A percentile compares a stretch with the other conserved stretches of the same genome.
phyloP scores from a whole-genome alignment of 1,140 invertebrate species.

The Camponotus floridanus region DNA sequence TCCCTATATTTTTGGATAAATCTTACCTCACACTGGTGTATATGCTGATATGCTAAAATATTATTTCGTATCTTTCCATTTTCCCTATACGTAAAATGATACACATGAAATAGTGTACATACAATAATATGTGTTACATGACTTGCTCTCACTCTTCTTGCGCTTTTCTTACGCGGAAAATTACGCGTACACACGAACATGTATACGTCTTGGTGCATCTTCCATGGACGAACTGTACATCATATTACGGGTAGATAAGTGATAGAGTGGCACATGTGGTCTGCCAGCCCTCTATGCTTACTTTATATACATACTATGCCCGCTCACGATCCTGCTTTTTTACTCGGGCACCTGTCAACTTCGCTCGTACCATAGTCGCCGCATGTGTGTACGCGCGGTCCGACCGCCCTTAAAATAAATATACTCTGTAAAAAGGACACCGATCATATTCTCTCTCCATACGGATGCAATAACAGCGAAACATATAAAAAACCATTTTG shows the following conservation, averaged over 20 bases:
- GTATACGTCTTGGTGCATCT: slow-evolving; percentile 64
- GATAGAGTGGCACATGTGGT: slow-evolving; percentile 84
- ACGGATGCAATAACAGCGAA: slow-evolving; percentile 77
- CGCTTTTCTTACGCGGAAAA: slow-evolving; percentile 22
- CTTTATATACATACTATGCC: slow-evolving; percentile 78
- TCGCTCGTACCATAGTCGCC: slow-evolving; percentile 79
- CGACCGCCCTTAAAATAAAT: slow-evolving; percentile 81
- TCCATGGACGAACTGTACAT: slow-evolving; percentile 64
- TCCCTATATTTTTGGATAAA: background rate
- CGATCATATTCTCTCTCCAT: slow-evolving; percentile 78
- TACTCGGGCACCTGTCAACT: slow-evolving; percentile 83
- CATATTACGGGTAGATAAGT: slow-evolving; percentile 82
- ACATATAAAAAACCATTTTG: slow-evolving; percentile 38
- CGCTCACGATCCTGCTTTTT: slow-evolving; percentile 77
- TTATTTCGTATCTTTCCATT: background rate
- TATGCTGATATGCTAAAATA: background rate
- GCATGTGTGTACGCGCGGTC: slow-evolving; percentile 72
- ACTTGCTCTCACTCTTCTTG: background rate
- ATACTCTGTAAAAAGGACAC: slow-evolving; percentile 76
- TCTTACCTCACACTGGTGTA: background rate
- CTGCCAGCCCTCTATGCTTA: slow-evolving; percentile 83
- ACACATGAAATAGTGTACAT: background rate
- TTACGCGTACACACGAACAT: slow-evolving; percentile 27
- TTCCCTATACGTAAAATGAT: background rate
- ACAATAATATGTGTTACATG: background rate